Base-by-base conservation (phyloP, 2,888 invertebrate species). In the Cabera pusaria region DNA sequence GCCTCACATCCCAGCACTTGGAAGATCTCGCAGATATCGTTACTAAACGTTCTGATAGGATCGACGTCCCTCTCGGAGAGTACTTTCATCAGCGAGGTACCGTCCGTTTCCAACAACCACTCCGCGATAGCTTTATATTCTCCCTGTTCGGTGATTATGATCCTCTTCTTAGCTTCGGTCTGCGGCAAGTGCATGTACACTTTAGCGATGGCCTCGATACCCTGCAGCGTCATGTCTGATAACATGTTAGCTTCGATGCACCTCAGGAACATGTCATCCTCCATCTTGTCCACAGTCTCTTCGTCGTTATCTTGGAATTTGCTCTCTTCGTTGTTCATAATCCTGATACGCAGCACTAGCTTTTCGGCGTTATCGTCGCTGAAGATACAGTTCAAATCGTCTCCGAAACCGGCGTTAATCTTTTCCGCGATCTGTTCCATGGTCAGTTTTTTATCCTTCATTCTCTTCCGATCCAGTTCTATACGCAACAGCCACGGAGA, bases 391-490 rank as follows among this genome's bases (percentile, higher is more conserved):
- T 99, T 99, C 50, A 99, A 90, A 84, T 99, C 99, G 74, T 99
- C 98, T 26, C 99, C 99, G 74, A 99, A 99, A 3, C 98, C 98
- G 28, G 97, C 97, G 68, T 98, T 99, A 34, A 99, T 99, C 79
- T 99, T 99, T 80, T 99, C 99, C 0, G 99, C 98, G 65, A 99
- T 99, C 76, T 98, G 98, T 90, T 99, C 99, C 99, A 99, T 99
- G 1, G 98, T 98, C 54, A 99, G 87, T 82, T 99, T 99, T 72
- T 99, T 99, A 83, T 99, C 99, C 6, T 98, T 98, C 98, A 99
- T 99, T 64, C 98, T 92, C 80, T 99, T 99, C 37, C 99, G 93
- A 82, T 99, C 99, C 39, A 99, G 89, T 74, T 99, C 99, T 57
- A 99, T 98, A 89, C 99, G 96, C 22, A 99, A 88, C 18, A 99